Conservation (phyloP, 2,797 vertebrate species). For the Pagetopsis macropterus region DNA sequence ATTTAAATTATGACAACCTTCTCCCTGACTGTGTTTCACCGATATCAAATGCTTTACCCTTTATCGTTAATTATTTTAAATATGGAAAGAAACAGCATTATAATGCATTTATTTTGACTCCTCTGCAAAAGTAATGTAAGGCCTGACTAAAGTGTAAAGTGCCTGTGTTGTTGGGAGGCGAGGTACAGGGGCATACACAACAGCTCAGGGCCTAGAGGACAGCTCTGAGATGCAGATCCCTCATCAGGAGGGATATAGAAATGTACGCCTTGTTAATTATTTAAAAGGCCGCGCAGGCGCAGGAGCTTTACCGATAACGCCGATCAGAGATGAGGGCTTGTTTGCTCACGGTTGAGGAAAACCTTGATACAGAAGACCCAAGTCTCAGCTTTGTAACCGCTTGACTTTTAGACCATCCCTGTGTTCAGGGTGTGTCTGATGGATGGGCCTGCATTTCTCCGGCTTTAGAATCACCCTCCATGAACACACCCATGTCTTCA, state of each 20-base stretch:
- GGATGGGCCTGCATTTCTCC: conserved; percentile 62
- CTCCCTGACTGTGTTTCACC: not conserved
- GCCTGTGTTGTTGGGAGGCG: conserved; percentile 22
- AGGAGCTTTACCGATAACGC: conserved; percentile 62
- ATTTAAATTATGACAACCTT: not conserved
- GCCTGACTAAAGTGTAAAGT: not conserved
- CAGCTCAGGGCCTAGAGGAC: conserved; percentile 38
- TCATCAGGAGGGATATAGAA: conserved; percentile 70
- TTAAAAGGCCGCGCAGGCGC: conserved; percentile 64
- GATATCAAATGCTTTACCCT: not conserved
- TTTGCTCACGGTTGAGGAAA: conserved; percentile 59
- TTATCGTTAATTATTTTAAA: not conserved
- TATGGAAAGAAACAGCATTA: no score
- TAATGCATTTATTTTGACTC: not conserved
- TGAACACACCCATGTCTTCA: conserved; percentile 9
- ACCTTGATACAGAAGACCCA: conserved; percentile 51
- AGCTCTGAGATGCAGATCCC: conserved; percentile 57
- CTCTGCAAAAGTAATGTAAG: not conserved
- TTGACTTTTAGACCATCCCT: conserved; percentile 26
- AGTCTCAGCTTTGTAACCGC: conserved; percentile 6
- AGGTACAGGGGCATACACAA: conserved; percentile 17
- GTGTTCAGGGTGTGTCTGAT: conserved; percentile 67
- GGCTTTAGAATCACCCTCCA: conserved; percentile 43
- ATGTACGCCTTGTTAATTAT: conserved; percentile 75
- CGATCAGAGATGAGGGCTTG: conserved; percentile 60